Conservation (phyloP, 1,140 invertebrate genomes). For the Cydia strobilella region DNA sequence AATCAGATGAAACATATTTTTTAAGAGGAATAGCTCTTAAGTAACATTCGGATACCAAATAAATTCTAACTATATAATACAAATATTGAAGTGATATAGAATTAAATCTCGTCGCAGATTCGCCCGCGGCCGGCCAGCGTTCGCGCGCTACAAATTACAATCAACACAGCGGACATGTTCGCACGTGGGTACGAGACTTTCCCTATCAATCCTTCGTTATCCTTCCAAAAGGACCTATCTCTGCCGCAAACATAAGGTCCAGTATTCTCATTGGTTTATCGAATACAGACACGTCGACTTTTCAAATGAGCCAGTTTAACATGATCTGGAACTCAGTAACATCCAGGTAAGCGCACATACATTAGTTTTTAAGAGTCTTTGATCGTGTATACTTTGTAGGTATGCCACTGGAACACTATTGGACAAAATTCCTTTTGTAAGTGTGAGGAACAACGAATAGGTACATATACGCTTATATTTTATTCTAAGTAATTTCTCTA, state of each 20-base stretch:
- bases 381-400: background rate
- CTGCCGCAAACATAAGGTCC: background rate
- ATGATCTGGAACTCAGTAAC: background rate
- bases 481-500: constrained; percentile 76
- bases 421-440: constrained; percentile 7
- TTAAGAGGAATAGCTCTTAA: no score
- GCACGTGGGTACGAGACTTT: constrained; percentile 61
- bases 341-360: background rate
- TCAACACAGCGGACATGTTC: constrained; percentile 72
- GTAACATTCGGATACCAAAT: background rate
- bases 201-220: constrained; percentile 57
- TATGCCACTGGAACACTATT: background rate
- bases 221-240: constrained; percentile 9
- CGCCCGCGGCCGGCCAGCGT: constrained; percentile 50
- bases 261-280: background rate
- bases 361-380: background rate
- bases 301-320: background rate
- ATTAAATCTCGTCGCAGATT: constrained; percentile 46
- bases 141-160: constrained; percentile 77
- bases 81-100: background rate
- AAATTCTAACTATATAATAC: background rate
- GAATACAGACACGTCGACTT: background rate
- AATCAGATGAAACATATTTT: no score
- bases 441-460: background rate
- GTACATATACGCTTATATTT: constrained; percentile 59